Evolutionary conservation across 2,888 invertebrate species (phyloP), one percentile per base, ranked within the genome.

Genomic region (Drosophila rubida): DNA sequence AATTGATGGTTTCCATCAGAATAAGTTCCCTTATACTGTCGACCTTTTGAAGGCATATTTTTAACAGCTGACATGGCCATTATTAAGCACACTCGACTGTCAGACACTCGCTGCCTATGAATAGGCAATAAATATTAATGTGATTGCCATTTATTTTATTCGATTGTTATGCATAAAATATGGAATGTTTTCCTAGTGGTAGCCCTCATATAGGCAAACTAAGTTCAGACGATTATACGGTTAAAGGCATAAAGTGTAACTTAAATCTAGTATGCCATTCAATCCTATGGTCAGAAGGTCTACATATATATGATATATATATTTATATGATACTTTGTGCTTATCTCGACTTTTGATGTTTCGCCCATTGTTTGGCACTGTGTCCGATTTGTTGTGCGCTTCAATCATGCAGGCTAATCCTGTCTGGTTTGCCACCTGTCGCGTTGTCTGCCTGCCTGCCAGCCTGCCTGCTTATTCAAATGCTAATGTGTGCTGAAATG

Each of bases 401-500:
- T 77, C 78, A 77, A 72, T 77, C 78, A 77, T 59, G 66, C 55
- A 55, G 23, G 51, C 69, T 71, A 65, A 70, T 77, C 53, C 68
- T 35, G 48, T 67, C 73, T 66, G 32, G 32, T 50, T 41, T 65
- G 61, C 81, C 78, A 84, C 82, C 76, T 83, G 87, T 88, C 75
- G 81, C 84, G 7, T 22, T 25, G 8, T 23, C 39, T 4, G 39
- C 35, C n/a, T n/a, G 7, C 14, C 30, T 16, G 8, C 6, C 35
- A 5, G 25, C 13, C 48, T 50, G 49, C 37, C 59, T 32, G 39
- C n/a, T 68, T 58, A 73, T 78, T 78, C 55, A 71, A 81, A 87
- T 73, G 73, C 63, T 72, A 87, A 77, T 80, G 66, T 65, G 72
- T 69, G 72, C 41, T 41, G 69, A 85, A 87, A 88, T 77, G 87